Base-by-base conservation (phyloP, 1,140 invertebrate genomes). In the Ylistrum balloti region DNA sequence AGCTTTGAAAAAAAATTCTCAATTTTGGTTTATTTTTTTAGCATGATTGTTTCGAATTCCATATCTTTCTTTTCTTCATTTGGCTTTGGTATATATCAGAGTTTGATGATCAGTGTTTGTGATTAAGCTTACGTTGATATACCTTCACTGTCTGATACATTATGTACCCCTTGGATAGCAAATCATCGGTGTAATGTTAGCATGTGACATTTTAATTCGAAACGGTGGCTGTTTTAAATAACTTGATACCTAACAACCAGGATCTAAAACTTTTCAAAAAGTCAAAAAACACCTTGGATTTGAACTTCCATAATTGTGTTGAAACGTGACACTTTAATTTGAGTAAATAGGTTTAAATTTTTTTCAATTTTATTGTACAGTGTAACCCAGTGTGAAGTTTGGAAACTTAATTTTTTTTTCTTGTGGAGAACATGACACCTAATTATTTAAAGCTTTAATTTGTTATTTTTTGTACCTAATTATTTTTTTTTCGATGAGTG, bases 291-390 rank as follows among this genome's bases (percentile, higher is more conserved):
- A 74, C 56, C 22, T 74, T 74, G 1, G 22, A 74, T n/a, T 74
- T 74, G n/a, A 74, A 28, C 56, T 74, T 74, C 28, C 56, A n/a
- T 28, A n/a, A 74, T 28, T 74, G 56, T 74, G 5, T 74, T 74
- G 22, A n/a, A 74, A 74, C 56, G 28, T 74, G 56, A 74, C n/a
- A 74, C 56, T 74, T 74, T 74, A 74, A 74, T 74, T 74, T 74
- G 28, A 74, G 1, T n/a, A n/a, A 5, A 74, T 28, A 5, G 22
- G n/a, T 28, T 17, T 11, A 74, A 5, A 74, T n/a, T n/a, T 28
- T 48, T 28, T 74, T 22, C 56, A 5, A 28, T 74, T n/a, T n/a
- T 28, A 28, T 74, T 28, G 56, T 7, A 28, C 56, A 28, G n/a
- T 22, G n/a, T n/a, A 74, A 22, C n/a, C 28, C 28, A 74, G 20